Conservation (phyloP, 2,113 vertebrate species). For the Chitala chitala region DNA sequence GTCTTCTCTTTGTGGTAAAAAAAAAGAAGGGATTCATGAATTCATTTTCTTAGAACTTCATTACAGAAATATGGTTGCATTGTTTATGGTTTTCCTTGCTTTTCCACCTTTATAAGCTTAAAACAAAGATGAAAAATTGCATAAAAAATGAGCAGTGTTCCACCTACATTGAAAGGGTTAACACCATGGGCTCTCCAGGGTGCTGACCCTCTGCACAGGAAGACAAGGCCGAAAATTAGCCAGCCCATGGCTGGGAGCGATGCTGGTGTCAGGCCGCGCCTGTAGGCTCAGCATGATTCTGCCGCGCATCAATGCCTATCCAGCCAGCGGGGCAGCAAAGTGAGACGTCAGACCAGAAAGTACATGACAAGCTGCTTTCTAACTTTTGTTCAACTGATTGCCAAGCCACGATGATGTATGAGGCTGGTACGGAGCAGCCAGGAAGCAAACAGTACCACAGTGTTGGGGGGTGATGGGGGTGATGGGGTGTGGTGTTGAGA, state of each 20-base stretch:
- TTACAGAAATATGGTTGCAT: too few relatives aligned
- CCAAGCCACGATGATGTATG: constrained; percentile 62
- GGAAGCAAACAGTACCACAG: constrained; percentile 49
- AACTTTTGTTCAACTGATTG: constrained; percentile 40
- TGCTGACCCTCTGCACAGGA: background rate
- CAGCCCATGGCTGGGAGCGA: constrained; percentile 25
- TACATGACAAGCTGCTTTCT: constrained; percentile 47
- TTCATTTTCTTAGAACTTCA: too few relatives aligned
- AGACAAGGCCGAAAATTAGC: constrained; percentile 20
- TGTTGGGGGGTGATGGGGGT: constrained; percentile 41
- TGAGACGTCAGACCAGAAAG: constrained; percentile 33
- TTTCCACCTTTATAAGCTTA: too few relatives aligned
- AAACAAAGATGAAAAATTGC: too few relatives aligned
- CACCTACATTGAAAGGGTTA: too few relatives aligned
- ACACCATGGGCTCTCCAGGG: constrained; percentile 2
- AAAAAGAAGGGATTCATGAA: too few relatives aligned
- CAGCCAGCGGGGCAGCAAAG: constrained; percentile 29
- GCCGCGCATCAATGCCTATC: constrained; percentile 33
- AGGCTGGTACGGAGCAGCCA: constrained; percentile 59
- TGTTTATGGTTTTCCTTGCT: too few relatives aligned
- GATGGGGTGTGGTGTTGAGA: background rate
- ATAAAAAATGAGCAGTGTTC: too few relatives aligned
- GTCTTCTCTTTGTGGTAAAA: too few relatives aligned
- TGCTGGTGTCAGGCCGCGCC: constrained; percentile 26
- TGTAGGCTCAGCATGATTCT: constrained; percentile 33